Evolutionary conservation across 2,797 vertebrate genomes (phyloP).

Genomic region (Eurystomus glaucurus): DNA sequence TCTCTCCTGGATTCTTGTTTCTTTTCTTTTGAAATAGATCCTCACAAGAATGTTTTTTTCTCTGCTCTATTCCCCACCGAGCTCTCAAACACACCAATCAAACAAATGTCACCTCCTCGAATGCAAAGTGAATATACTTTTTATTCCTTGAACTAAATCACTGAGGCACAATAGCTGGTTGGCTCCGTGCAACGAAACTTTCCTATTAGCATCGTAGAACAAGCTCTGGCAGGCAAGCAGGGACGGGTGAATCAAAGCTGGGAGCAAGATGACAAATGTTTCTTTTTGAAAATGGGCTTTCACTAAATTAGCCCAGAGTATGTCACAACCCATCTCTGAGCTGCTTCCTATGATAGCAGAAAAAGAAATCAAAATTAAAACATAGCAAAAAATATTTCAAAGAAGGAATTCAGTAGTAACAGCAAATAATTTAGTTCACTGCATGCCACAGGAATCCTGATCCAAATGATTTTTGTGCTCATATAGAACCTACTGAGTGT

Average conservation of each 20-base stretch:
- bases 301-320: not conserved
- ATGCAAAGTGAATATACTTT: not conserved
- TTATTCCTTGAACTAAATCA: not conserved
- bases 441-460: not conserved
- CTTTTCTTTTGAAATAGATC: slow-evolving; percentile 30
- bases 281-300: slow-evolving; percentile 34
- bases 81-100: not conserved
- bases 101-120: not conserved
- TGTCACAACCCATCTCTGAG: not conserved
- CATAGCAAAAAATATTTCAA: not conserved
- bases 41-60: not conserved
- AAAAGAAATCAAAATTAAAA: slow-evolving; percentile 7
- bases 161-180: not conserved
- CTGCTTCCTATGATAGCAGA: not conserved
- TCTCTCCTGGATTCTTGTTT: slow-evolving; percentile 47
- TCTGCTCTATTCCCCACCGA: not conserved
- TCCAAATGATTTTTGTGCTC: not conserved
- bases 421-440: not conserved
- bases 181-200: slow-evolving; percentile 26
- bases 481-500: fast-evolving
- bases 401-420: not conserved
- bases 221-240: slow-evolving; percentile 6
- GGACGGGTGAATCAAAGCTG: slow-evolving; percentile 27
- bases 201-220: fast-evolving
- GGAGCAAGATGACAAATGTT: slow-evolving; percentile 12